Base-by-base conservation (phyloP, 1,140 invertebrate species). In the Plutomurus gul region DNA sequence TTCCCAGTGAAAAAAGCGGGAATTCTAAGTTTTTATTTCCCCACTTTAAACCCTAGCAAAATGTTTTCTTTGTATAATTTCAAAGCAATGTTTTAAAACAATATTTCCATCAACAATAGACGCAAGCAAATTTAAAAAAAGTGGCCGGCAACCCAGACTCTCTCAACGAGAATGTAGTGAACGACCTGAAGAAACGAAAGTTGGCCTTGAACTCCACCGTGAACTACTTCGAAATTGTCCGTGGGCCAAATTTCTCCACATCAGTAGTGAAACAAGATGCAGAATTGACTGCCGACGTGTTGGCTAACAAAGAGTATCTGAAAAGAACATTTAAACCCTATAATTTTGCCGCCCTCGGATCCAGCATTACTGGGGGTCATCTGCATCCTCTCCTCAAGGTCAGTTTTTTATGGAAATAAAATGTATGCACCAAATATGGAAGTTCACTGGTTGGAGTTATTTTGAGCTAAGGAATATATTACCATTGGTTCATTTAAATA, bases 131-230 rank as follows among this genome's bases (percentile, higher is more conserved):
- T 36, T 30, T 70, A 7, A 10, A 70, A 5, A 36, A 33, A 36
- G 10, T 70, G 13, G 1, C 60, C 13, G 2, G 88, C 72, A 87
- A 88, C 43, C 88, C 88, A 11, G 85, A 87, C 77, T 86, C 89
- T 76, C 83, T 70, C 10, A 20, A 30, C 33, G 33, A 36, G 11
- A 70, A 33, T 70, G n/a, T 37, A 16, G 10, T 37, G 25, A 70
- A 36, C 79, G 96, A 98, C 75, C 96, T 95, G 84, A 99, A 98
- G 86, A 99, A 99, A 86, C 89, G 97, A 83, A 99, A 99, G 88
- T 88, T 99, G 0, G 89, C 99, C 0, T 92, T 93, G 86, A 96
- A 98, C 90, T 89, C 93, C 88, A 90, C 85, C 84, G 86, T 87
- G 27, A 81, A 18, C 30, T 77, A 92, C 86, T 93, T 95, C 83